Evolutionary conservation across 2,113 vertebrate genomes (phyloP).

Genomic region (Erpornis zantholeuca): DNA sequence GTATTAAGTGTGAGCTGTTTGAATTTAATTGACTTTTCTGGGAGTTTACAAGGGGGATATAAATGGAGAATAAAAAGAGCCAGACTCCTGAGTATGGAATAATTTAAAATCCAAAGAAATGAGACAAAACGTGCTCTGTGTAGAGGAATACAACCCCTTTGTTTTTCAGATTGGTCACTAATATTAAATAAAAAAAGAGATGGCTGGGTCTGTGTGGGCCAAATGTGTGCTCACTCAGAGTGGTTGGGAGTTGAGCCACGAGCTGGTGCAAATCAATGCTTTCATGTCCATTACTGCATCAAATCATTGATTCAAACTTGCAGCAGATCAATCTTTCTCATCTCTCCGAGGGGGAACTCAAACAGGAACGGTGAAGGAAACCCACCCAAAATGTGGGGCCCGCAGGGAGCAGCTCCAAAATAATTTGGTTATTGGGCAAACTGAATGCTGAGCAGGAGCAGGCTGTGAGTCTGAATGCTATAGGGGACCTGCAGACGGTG

Average conservation of each 20-base stretch:
- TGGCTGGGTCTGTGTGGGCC: neutral
- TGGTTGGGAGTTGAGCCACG: neutral
- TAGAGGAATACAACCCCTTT: neutral
- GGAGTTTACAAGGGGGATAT: neutral
- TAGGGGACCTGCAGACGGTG: accelerated
- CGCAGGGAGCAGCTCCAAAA: neutral
- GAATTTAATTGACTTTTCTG: neutral
- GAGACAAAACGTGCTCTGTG: neutral
- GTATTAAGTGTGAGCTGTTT: neutral
- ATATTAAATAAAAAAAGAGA: neutral
- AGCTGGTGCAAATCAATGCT: neutral
- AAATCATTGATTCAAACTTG: neutral
- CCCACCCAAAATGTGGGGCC: neutral
- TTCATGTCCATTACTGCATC: neutral
- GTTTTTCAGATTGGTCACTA: neutral
- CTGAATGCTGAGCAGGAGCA: neutral
- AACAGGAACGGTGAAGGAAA: neutral
- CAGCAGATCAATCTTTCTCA: neutral
- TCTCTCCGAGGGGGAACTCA: neutral
- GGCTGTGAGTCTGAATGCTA: neutral
- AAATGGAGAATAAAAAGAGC: neutral
- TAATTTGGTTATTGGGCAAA: neutral
- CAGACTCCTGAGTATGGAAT: neutral
- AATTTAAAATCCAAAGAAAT: neutral
- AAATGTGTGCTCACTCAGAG: neutral